Base-by-base conservation (phyloP, 2,113 vertebrate species). In the Calyptommatus sinebrachiatus region DNA sequence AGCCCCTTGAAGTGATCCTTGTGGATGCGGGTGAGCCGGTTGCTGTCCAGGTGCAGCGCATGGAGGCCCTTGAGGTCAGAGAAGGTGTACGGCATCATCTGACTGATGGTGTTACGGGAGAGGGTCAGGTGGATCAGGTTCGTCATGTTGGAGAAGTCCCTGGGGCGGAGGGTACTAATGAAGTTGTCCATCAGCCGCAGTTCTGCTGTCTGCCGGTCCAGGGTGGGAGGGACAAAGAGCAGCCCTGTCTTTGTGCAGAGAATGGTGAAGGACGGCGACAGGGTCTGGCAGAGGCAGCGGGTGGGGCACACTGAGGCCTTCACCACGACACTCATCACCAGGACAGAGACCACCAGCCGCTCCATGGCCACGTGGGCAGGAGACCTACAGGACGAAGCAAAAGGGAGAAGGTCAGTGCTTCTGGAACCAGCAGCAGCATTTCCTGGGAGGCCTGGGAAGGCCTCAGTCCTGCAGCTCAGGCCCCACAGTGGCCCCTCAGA, bases 141-240 rank as follows among this genome's bases (percentile, higher is more conserved):
- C 0, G 97, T 99, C 98, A 99, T 99, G 92, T 99, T 99, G 78
- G 97, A 96, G 83, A 99, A 98, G 75, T 99, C 98, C 0, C 94
- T 94, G 2, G 89, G 87, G 22, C 96, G 89, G 0, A 99, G 95
- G 0, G 95, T 95, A 0, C 97, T 98, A 78, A 99, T 99, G 88
- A 99, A 99, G 88, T 99, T 99, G 83, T 99, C 98, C 8, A 97
- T 97, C 2, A 99, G 91, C 5, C 98, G 92, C 0, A 99, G 95
- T 83, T 99, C 98, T 1, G 98, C 97, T 0, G 98, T 99, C 8
- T 96, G 93, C 31, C 97, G 92, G 94, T 99, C 97, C 26, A 99
- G 96, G 0, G 94, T 95, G 1, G 96, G 88, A 1, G 98, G 98
- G 45, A 99, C 97, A 8, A 99, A 99, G n/a, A 99, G 96, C 4